A percentile compares a stretch with the other conserved stretches of the same genome.
Evolutionary conservation across 2,113 vertebrate species (phyloP).

Genomic region (Ochotona curzoniae): DNA sequence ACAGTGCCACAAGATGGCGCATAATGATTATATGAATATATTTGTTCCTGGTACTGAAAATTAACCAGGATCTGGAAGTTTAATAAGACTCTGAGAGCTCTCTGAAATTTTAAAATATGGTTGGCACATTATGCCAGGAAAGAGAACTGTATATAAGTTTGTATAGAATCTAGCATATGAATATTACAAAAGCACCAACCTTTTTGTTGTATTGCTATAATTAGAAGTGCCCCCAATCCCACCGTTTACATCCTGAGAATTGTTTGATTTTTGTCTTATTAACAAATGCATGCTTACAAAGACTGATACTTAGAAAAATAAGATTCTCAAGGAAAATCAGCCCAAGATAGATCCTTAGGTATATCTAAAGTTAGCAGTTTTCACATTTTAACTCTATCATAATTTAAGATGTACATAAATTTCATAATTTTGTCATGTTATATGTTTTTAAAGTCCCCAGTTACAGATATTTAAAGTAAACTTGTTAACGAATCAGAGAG

Average conservation of each 20-base stretch:
- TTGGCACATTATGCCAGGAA: conserved; percentile 16
- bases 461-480: conserved; percentile 43
- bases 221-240: not conserved
- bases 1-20: conserved; percentile 66
- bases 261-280: conserved; percentile 46
- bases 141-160: conserved; percentile 2
- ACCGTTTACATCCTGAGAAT: not conserved
- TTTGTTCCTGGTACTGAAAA: not conserved
- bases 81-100: not conserved
- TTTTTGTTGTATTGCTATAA: conserved; percentile 14
- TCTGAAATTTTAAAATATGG: conserved; percentile 17
- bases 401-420: conserved; percentile 38
- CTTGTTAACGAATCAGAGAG: not conserved
- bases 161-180: not conserved
- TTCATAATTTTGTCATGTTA: conserved; percentile 40
- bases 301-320: conserved; percentile 37
- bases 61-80: not conserved
- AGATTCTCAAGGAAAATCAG: not conserved
- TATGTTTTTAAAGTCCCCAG: not conserved
- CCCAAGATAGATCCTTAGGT: not conserved
- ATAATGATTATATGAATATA: not conserved
- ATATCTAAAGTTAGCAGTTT: conserved; percentile 33
- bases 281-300: conserved; percentile 37
- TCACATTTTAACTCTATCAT: not conserved
- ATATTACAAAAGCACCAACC: conserved; percentile 12